Base-by-base conservation (phyloP, 2,113 vertebrate species). In the Chloebia gouldiae region DNA sequence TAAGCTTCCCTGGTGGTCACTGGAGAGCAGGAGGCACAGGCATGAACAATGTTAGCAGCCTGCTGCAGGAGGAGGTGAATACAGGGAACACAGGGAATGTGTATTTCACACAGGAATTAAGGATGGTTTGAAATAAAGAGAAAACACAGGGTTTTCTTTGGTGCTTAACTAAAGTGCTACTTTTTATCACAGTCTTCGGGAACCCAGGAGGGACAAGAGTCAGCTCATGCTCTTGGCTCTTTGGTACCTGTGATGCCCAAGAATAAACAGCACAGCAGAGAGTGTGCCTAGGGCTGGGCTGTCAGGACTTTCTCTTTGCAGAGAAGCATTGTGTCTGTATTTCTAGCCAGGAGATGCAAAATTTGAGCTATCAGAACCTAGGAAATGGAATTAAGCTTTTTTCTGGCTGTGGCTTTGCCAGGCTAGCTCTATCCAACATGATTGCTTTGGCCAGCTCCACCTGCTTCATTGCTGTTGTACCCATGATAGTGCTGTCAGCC, bases 401-500 rank as follows among this genome's bases (percentile, higher is more conserved):
- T 60, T 9, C 50, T 83, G 50, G 11, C 54, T 68, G 27, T 61
- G 27, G 25, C 37, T 88, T 28, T 86, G n/a, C 40, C 42, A 45
- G 59, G 17, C 28, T 80, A 61, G 7, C 45, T 93, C n/a, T 61
- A 7, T 31, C 11, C 50, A 60, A 18, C 0, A 0, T 6, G 37
- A 53, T 22, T 81, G 13, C 59, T 88, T 86, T 72, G n/a, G 11
- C 13, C 63, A 69, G 63, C 60, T 49, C 15, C 21, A 50, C 22
- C 17, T 1, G 0, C 31, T 69, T 88, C 8, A 44, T 65, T 0
- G 0, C 50, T 70, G 63, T 19, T 66, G 28, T 77, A 53, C 10
- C 23, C 31, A 17, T 0, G 1, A 12, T 9, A 47, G n/a, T 13
- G 14, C 40, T 64, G 28, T 22, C 66, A 86, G 23, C 13, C 49